Evolutionary conservation across 1,140 invertebrate genomes (phyloP), one percentile per base, ranked within the genome.

Genomic region (Zaprionus camerounensis): DNA sequence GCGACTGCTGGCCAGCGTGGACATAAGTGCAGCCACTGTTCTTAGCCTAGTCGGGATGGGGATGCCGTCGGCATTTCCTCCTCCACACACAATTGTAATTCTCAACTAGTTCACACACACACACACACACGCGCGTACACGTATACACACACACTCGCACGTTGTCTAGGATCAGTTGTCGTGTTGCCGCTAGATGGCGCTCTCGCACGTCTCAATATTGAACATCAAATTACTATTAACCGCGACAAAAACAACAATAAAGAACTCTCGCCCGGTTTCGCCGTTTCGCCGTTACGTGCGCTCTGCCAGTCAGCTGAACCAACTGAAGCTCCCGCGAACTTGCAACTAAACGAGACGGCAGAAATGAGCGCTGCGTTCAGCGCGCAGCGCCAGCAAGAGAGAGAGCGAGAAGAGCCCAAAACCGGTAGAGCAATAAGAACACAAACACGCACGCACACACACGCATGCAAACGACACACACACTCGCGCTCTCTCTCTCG

Each of bases 1-100:
- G 74, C 85, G 90, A 57, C 75, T 91, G 61, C 75, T 86, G 65
- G 90, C 85, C 80, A 91, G 83, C 63, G 90, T 87, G 83, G 91
- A 91, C 90, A 91, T 91, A 80, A 78, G 78, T 75, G 76, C 68
- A 62, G 44, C 53, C 70, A 51, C 62, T 57, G 17, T 61, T 24
- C 38, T 15, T 41, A n/a, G 15, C 6, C 15, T 46, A 46, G 7
- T 28, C 20, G 22, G 7, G 22, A n/a, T 53, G 66, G 74, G 31
- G 41, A 57, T 49, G 74, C 74, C 74, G 74, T 62, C 74, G 74
- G 74, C 74, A 76, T 67, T 76, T 66, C 13, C 13, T 51, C 15
- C 51, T 22, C 26, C 28, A 44, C 38, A n/a, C 13, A 2, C 57
- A 53, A n/a, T 44, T 17, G 46, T 38, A 73, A 73, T 59, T 53